Evolutionary conservation across 2,113 vertebrate species (phyloP).

Genomic region (Sisor rabdophorus): DNA sequence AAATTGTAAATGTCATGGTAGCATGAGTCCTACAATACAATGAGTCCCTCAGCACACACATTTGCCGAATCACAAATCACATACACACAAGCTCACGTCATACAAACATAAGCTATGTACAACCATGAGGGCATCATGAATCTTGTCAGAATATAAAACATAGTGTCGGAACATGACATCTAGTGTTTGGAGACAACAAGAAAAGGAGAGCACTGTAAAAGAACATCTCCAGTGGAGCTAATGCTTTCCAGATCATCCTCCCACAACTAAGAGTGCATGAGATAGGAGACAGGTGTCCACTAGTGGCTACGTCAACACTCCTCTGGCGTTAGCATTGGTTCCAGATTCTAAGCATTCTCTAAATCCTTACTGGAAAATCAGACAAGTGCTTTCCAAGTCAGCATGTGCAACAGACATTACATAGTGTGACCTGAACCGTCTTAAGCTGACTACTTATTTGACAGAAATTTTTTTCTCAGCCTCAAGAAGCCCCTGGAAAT

Average conservation of each 20-base stretch:
- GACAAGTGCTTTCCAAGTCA: conserved; percentile 14
- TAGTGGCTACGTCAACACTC: conserved; percentile 17
- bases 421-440: conserved; percentile 16
- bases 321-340: conserved; percentile 31
- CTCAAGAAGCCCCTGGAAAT: neutral
- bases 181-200: conserved; percentile 18
- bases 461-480: conserved; percentile 10
- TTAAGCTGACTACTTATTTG: conserved; percentile 15
- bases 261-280: conserved; percentile 21
- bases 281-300: conserved; percentile 45
- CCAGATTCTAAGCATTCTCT: conserved; percentile 45
- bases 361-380: conserved; percentile 31
- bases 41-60: neutral
- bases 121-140: conserved; percentile 1
- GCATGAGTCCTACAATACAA: neutral
- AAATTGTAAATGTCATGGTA: neutral
- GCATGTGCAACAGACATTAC: conserved; percentile 26
- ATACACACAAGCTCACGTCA: neutral
- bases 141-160: conserved; percentile 31
- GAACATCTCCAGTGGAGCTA: conserved; percentile 13
- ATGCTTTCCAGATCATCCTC: conserved; percentile 38
- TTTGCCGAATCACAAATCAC: neutral
- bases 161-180: neutral
- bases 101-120: neutral
- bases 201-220: neutral